These are phyloP conservation scores for Poicephalus gulielmi DNA, from an alignment of 2,113 vertebrate species.

Conservation along the genomic window DNA sequence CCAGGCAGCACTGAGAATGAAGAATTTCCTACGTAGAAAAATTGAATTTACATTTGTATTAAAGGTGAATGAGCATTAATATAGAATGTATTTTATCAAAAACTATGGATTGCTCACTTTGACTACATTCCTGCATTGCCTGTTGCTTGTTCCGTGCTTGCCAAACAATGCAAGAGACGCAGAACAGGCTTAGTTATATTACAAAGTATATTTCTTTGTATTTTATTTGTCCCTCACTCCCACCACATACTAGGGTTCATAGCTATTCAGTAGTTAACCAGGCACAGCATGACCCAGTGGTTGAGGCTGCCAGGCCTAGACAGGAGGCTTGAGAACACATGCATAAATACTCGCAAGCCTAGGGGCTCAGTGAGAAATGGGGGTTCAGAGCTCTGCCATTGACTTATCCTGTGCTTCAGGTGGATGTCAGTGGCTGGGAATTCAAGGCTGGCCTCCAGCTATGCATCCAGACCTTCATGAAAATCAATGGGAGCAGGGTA, in stretches of 20 bases:
- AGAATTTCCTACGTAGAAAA: slow-evolving; percentile 48
- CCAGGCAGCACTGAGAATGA: slow-evolving; percentile 44
- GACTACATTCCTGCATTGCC: slow-evolving; percentile 35
- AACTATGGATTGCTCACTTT: slow-evolving; percentile 31
- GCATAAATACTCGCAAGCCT: neutral
- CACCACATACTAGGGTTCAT: neutral
- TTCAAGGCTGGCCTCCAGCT: neutral
- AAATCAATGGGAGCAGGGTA: neutral
- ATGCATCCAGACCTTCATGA: neutral
- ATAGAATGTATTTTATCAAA: slow-evolving; percentile 61
- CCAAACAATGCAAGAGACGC: neutral
- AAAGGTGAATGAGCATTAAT: slow-evolving; percentile 49
- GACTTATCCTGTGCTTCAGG: neutral
- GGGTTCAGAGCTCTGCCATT: neutral
- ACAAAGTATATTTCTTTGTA: neutral
- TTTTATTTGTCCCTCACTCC: neutral
- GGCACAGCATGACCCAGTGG: neutral
- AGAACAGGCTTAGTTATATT: neutral
- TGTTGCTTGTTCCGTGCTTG: neutral
- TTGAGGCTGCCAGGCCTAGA: neutral
- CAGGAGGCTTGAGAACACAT: neutral
- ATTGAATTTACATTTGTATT: slow-evolving; percentile 43
- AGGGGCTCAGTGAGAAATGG: neutral
- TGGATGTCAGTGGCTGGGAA: neutral
- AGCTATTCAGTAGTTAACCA: neutral